Base-by-base conservation (phyloP, 2,888 invertebrate genomes). In the Augochlorella aurata region DNA sequence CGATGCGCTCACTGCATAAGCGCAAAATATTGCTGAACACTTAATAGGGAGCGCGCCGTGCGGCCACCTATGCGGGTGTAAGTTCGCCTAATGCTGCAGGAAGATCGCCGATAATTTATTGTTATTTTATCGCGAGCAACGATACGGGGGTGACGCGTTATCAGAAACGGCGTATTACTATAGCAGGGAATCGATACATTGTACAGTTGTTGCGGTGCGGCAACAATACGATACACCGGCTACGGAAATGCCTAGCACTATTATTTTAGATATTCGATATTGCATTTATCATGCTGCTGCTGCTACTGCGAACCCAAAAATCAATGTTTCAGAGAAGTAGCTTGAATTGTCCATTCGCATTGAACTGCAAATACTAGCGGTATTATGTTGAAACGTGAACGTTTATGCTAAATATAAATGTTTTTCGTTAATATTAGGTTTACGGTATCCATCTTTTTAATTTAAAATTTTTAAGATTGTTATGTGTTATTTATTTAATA, bases 41-140 rank as follows among this genome's bases (percentile, higher is more conserved):
- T 77, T 82, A 81, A 84, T 82, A 74, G 74, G 73, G 54, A 14
- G 47, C 38, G 38, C 65, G 68, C 12, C 72, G 66, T 54, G 68
- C 49, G 44, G 16, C 50, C 52, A 44, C 45, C 69, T 73, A 67
- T 52, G 29, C 74, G 71, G 49, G 72, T 80, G 69, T 74, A 83
- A 86, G 81, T 84, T 78, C 63, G 58, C 54, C 71, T 89, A 88
- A 89, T 66, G 69, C 76, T 18, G 67, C 52, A 29, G 49, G 24
- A 69, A 74, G 82, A 74, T 72, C 65, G 49, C 52, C 18, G 54
- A 24, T 77, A 77, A 82, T 58, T 77, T 69, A 73, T 67, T 45
- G 24, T 70, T 69, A 77, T 58, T 69, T 70, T 65, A 72, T 81
- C 24, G 58, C 52, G 16, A 18, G n/a, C 44, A 50, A 66, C 72